A percentile compares a stretch with the other conserved stretches of the same genome.
Conservation (phyloP, 2,888 invertebrate genomes). For the Geotrupes spiniger region DNA sequence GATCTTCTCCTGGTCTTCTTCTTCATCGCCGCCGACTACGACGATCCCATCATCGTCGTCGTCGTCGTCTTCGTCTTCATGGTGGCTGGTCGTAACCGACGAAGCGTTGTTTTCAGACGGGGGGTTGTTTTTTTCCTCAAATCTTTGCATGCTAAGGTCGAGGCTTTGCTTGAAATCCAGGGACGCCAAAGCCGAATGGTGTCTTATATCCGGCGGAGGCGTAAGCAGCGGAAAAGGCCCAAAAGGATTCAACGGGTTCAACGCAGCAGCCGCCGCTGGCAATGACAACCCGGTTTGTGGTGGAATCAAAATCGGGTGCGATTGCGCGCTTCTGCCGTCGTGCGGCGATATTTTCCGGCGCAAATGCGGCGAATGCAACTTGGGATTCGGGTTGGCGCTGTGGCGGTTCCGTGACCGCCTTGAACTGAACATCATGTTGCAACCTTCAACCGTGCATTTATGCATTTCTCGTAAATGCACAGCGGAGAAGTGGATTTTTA, state of each 20-base stretch:
- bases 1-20: constrained; percentile 45
- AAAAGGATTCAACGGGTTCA: constrained; percentile 73
- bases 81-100: constrained; percentile 37
- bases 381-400: constrained; percentile 97
- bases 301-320: constrained; percentile 76
- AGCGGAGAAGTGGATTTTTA: constrained; percentile 98
- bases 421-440: constrained; percentile 99
- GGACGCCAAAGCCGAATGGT: constrained; percentile 56
- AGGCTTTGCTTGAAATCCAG: constrained; percentile 65
- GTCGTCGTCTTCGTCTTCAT: constrained; percentile 53
- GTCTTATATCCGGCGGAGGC: constrained; percentile 64
- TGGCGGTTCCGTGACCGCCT: constrained; percentile 93
- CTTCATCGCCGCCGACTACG: constrained; percentile 69
- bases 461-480: constrained; percentile 99
- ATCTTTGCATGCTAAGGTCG: constrained; percentile 56
- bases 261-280: constrained; percentile 53
- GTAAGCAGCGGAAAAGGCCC: constrained; percentile 76
- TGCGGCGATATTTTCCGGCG: constrained; percentile 92
- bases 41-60: constrained; percentile 79
- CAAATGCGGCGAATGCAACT: constrained; percentile 92
- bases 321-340: constrained; percentile 85
- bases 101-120: constrained; percentile 33
- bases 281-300: constrained; percentile 66
- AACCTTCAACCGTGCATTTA: constrained; percentile 97
- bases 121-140: constrained; percentile 47